Percentiles rank a stretch among this genome's conserved stretches.
Conservation (phyloP, 1,140 invertebrate genomes). For the Drosophila erecta region DNA sequence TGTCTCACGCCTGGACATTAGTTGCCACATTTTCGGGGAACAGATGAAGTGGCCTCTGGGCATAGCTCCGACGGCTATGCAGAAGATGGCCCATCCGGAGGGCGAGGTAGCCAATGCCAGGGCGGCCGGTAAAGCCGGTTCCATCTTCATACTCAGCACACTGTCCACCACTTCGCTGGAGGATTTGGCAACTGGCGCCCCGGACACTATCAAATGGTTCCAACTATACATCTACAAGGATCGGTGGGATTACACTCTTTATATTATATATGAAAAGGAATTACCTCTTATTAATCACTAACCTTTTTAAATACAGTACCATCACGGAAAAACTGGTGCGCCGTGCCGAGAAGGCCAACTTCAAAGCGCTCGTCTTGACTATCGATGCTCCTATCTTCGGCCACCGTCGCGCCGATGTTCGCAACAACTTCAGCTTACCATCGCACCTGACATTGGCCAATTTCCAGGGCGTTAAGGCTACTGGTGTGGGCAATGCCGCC, state of each 20-base stretch:
- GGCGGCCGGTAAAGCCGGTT: slow-evolving; percentile 91
- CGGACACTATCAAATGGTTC: slow-evolving; percentile 93
- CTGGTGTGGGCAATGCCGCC: slow-evolving; percentile 85
- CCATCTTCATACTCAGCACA: slow-evolving; percentile 94
- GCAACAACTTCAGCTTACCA: slow-evolving; percentile 94
- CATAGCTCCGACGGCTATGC: slow-evolving; percentile 96
- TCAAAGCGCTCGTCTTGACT: slow-evolving; percentile 94
- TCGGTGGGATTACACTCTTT: slow-evolving; percentile 35
- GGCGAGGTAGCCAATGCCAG: slow-evolving; percentile 93
- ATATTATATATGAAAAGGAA: neutral
- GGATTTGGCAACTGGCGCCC: slow-evolving; percentile 92
- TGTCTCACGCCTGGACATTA: slow-evolving; percentile 88
- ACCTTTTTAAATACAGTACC: slow-evolving; percentile 84
- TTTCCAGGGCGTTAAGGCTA: slow-evolving; percentile 87
- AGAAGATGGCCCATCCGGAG: slow-evolving; percentile 95
- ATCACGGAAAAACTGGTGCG: slow-evolving; percentile 90
- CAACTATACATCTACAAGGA: slow-evolving; percentile 94
- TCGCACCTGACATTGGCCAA: slow-evolving; percentile 90
- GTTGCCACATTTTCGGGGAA: slow-evolving; percentile 88
- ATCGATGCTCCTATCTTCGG: slow-evolving; percentile 96
- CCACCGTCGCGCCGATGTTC: slow-evolving; percentile 90
- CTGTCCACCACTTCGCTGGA: slow-evolving; percentile 95
- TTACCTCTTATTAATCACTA: neutral
- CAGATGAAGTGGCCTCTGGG: slow-evolving; percentile 92
- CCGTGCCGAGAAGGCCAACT: slow-evolving; percentile 94